Evolutionary conservation across 2,797 vertebrate species (phyloP).

Genomic region (Tadarida brasiliensis): DNA sequence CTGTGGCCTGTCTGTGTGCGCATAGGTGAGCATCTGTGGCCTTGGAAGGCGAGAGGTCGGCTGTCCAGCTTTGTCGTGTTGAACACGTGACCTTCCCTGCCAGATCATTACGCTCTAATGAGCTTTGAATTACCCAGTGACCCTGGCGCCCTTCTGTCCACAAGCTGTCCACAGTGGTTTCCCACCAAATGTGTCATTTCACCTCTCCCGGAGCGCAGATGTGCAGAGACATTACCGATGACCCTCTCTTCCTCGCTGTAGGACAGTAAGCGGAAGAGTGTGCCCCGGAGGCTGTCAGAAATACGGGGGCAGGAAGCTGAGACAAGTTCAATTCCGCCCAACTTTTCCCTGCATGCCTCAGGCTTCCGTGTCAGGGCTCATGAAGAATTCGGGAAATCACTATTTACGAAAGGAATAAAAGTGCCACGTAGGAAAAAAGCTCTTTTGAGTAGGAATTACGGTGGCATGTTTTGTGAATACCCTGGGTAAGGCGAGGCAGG

Average conservation of each 20-base stretch:
- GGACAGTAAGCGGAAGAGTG: not conserved
- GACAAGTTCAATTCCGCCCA: slow-evolving; percentile 36
- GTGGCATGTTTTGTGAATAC: not conserved
- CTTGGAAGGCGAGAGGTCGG: not conserved
- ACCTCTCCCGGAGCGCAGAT: slow-evolving; percentile 12
- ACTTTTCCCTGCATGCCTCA: not conserved
- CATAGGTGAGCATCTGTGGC: not conserved
- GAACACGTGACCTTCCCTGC: not conserved
- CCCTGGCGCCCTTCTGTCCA: not conserved
- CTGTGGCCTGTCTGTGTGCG: not conserved
- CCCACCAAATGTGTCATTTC: slow-evolving; percentile 38
- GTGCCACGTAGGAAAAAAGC: not conserved
- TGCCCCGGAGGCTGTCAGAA: not conserved
- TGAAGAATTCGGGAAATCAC: slow-evolving; percentile 51
- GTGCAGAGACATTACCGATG: not conserved
- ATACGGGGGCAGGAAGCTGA: not conserved
- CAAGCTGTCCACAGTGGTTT: not conserved
- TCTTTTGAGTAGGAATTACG: slow-evolving; percentile 8
- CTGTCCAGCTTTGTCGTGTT: not conserved
- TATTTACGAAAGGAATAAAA: slow-evolving; percentile 39
- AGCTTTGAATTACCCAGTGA: slow-evolving; percentile 47
- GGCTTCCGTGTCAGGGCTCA: not conserved
- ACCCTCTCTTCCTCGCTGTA: not conserved
- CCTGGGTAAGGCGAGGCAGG: not conserved
- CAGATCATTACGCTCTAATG: not conserved